These are phyloP conservation scores for Siniperca chuatsi DNA, from an alignment of 2,113 vertebrate species.

Conservation along the genomic window DNA sequence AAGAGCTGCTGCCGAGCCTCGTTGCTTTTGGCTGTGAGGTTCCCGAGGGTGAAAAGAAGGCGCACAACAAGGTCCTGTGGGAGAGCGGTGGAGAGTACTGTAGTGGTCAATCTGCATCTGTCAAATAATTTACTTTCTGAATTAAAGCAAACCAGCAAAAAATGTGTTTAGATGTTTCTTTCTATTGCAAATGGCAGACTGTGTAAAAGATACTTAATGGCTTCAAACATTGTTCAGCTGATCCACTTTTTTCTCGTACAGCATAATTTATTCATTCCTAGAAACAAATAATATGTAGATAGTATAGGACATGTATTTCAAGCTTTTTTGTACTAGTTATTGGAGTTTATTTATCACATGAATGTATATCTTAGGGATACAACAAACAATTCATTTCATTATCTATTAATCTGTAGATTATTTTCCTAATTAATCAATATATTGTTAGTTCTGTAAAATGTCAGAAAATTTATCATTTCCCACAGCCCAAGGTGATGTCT, in stretches of 20 bases:
- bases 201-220: not conserved
- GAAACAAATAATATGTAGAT: not conserved
- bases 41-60: constrained; percentile 93
- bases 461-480: not conserved
- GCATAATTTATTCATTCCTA: not conserved
- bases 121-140: not conserved
- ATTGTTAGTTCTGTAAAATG: not conserved
- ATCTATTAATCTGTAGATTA: too few relatives aligned
- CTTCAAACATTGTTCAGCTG: not conserved
- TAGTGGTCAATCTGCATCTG: not conserved
- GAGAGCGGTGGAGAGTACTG: constrained; percentile 4
- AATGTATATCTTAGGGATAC: not conserved
- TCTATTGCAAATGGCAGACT: not conserved
- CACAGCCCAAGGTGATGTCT: not conserved
- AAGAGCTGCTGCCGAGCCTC: constrained; percentile 86
- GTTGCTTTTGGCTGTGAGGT: constrained; percentile 89
- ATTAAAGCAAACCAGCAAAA: not conserved
- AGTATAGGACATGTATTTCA: not conserved
- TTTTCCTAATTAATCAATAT: not conserved
- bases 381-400: not conserved
- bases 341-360: not conserved
- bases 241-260: not conserved
- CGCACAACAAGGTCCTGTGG: constrained; percentile 91
- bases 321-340: not conserved
- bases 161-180: not conserved